A percentile compares a stretch with the other conserved stretches of the same genome.
Evolutionary conservation across 2,888 invertebrate genomes (phyloP).

Genomic region (Pyrrhia umbra): DNA sequence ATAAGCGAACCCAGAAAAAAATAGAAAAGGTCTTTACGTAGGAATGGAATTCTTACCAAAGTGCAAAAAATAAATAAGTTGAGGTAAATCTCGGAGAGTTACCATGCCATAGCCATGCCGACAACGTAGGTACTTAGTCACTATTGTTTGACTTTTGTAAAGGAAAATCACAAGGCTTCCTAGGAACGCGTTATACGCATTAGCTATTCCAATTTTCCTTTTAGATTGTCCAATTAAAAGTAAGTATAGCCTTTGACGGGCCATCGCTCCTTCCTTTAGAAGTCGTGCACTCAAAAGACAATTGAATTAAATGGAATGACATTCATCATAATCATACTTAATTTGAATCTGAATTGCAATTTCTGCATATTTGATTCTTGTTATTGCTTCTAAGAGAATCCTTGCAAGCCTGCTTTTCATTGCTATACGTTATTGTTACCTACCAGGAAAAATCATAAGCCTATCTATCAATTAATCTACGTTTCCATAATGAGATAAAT

Average conservation of each 20-base stretch:
- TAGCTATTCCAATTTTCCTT: constrained; percentile 7
- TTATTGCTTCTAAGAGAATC: background rate
- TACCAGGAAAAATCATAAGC: constrained; percentile 12
- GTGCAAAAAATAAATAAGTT: too few species aligned
- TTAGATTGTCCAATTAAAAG: constrained; percentile 13
- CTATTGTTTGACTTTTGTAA: constrained; percentile 22
- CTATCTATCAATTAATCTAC: constrained; percentile 4
- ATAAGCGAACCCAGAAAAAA: too few species aligned
- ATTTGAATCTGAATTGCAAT: background rate
- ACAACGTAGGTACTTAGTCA: background rate
- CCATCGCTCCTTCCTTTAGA: constrained; percentile 22
- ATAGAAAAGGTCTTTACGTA: too few species aligned
- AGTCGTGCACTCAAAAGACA: constrained; percentile 6
- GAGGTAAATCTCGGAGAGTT: background rate
- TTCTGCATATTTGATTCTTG: constrained; percentile 28
- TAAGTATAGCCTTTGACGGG: constrained; percentile 10
- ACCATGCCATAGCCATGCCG: background rate
- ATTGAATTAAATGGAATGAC: constrained; percentile 25
- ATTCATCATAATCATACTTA: constrained; percentile 18
- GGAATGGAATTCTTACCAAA: too few species aligned
- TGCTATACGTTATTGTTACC: background rate
- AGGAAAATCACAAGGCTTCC: constrained; percentile 38
- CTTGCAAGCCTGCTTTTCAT: constrained; percentile 7
- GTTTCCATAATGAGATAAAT: constrained; percentile 10
- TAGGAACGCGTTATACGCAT: constrained; percentile 12